Conservation (phyloP, 2,797 vertebrate genomes). For the Argya squamiceps region DNA sequence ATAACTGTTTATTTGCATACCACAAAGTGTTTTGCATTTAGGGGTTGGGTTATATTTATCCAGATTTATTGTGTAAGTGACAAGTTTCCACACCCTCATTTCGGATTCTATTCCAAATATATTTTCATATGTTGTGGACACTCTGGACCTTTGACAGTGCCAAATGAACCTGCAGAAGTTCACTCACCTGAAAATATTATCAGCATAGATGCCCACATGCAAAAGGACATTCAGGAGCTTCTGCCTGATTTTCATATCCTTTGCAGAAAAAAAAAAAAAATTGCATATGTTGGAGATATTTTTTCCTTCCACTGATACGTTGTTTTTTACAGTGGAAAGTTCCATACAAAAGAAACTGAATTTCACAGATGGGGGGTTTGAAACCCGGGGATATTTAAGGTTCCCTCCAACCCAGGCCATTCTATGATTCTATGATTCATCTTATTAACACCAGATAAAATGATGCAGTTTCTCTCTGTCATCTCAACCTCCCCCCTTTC, state of each 20-base stretch:
- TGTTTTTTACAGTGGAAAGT: neutral
- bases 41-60: neutral
- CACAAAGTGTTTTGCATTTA: neutral
- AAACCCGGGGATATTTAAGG: neutral
- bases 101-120: neutral
- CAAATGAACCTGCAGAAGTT: neutral
- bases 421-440: neutral
- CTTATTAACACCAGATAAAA: neutral
- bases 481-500: rapidly evolving
- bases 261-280: neutral
- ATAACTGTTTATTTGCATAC: neutral
- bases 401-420: neutral
- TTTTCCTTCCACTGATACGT: neutral
- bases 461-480: neutral
- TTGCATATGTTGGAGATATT: neutral
- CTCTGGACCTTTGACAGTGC: neutral
- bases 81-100: neutral
- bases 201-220: rapidly evolving
- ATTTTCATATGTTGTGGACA: neutral
- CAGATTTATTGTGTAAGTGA: neutral
- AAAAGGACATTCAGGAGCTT: neutral
- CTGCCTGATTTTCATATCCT: neutral
- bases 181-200: neutral
- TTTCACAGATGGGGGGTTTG: rapidly evolving
- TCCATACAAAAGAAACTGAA: neutral